Percentiles rank a stretch among this genome's conserved stretches.
Conservation (phyloP, 2,888 invertebrate genomes). For the Crematogaster levior region DNA sequence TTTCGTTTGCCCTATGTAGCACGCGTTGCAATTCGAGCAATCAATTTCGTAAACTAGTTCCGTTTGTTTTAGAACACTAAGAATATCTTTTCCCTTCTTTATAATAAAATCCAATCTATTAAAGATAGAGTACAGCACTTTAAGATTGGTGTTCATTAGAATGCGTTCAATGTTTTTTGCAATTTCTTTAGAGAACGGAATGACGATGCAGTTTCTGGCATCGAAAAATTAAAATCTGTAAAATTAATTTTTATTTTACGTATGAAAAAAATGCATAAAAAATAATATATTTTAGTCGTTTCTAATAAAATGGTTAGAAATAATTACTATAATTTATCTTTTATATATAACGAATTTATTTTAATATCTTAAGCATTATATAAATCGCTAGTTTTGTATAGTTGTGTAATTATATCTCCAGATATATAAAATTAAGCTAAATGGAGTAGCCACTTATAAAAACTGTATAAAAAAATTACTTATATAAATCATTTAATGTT, state of each 20-base stretch:
- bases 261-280: not conserved
- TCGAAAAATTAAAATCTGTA: too few relatives aligned
- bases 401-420: not conserved
- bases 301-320: slow-evolving; percentile 1
- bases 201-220: too few relatives aligned
- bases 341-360: slow-evolving; percentile 12
- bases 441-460: not conserved
- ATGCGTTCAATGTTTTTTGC: too few relatives aligned
- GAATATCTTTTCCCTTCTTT: too few relatives aligned
- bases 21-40: too few relatives aligned
- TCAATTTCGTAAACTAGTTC: too few relatives aligned
- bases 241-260: not conserved
- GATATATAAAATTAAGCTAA: not conserved
- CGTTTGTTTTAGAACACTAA: too few relatives aligned
- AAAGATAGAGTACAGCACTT: too few relatives aligned
- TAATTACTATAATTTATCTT: not conserved
- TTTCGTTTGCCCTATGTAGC: too few relatives aligned
- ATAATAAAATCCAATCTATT: too few relatives aligned
- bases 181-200: too few relatives aligned
- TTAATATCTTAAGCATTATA: slow-evolving; percentile 12
- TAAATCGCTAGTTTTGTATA: not conserved
- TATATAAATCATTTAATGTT: slow-evolving; percentile 47
- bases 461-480: slow-evolving; percentile 29
- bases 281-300: not conserved
- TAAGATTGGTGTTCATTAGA: too few relatives aligned